Evolutionary conservation across 2,888 invertebrate species (phyloP).

Genomic region (Stratiomys singularior): DNA sequence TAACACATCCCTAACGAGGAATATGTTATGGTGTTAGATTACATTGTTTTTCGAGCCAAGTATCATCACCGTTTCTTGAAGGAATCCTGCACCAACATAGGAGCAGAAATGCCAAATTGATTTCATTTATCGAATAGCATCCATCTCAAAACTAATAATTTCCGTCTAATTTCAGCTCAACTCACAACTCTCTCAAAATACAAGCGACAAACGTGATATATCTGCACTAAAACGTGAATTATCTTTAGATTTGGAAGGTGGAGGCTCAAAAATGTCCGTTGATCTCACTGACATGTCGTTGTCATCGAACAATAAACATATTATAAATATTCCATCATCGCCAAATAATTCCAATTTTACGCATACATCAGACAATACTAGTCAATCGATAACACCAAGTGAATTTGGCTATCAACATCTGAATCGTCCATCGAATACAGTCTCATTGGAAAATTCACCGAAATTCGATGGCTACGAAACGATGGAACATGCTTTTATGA

Average conservation of each 20-base stretch:
- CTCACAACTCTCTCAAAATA: slow-evolving; percentile 54
- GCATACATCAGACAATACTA: slow-evolving; percentile 63
- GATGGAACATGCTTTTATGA: slow-evolving; percentile 54
- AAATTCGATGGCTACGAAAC: slow-evolving; percentile 60
- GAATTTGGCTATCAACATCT: slow-evolving; percentile 65
- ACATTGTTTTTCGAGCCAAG: too few species aligned
- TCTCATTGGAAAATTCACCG: slow-evolving; percentile 64
- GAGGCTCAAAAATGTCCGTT: slow-evolving; percentile 56
- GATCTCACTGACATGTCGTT: slow-evolving; percentile 54
- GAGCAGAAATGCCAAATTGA: too few species aligned
- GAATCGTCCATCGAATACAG: slow-evolving; percentile 63
- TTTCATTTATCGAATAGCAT: too few species aligned
- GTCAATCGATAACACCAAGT: slow-evolving; percentile 66
- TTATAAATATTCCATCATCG: slow-evolving; percentile 59
- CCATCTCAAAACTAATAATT: not conserved
- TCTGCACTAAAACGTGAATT: slow-evolving; percentile 63
- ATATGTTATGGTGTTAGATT: too few species aligned
- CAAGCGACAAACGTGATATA: slow-evolving; percentile 62
- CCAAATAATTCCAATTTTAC: slow-evolving; percentile 62
- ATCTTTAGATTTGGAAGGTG: slow-evolving; percentile 62
- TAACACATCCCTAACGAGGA: too few species aligned
- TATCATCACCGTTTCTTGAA: too few species aligned
- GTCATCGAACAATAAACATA: slow-evolving; percentile 51
- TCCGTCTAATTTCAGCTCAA: slow-evolving; percentile 53
- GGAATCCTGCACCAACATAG: too few species aligned